These are phyloP conservation scores for Xylota sylvarum DNA, from an alignment of 2,888 invertebrate species.

Conservation along the genomic window DNA sequence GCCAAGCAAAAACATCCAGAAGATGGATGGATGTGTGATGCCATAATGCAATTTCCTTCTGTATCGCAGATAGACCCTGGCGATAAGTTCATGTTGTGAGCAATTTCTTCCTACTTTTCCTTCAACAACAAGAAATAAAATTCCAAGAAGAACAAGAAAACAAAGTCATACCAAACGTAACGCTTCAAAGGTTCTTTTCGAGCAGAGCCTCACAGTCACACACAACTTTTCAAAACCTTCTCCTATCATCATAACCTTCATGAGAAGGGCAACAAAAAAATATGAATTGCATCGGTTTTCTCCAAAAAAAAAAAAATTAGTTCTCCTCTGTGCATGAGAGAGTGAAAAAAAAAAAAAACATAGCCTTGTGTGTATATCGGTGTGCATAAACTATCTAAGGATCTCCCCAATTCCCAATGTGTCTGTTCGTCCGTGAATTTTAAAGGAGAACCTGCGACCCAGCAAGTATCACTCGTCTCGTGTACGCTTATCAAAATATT, in stretches of 20 bases:
- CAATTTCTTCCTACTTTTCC: constrained; percentile 13
- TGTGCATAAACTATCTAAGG: constrained; percentile 55
- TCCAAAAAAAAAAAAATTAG: constrained; percentile 27
- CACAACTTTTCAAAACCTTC: constrained; percentile 31
- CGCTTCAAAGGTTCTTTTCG: constrained; percentile 53
- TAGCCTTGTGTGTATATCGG: constrained; percentile 24
- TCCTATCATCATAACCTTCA: constrained; percentile 54
- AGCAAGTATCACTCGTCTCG: constrained; percentile 39
- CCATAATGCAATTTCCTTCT: constrained; percentile 69
- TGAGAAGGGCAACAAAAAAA: not conserved
- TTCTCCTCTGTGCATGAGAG: constrained; percentile 7
- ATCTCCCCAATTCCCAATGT: constrained; percentile 62
- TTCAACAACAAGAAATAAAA: constrained; percentile 5
- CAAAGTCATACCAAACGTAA: constrained; percentile 19
- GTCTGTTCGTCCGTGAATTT: constrained; percentile 61
- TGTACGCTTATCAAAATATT: constrained; percentile 57
- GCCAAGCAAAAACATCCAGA: constrained; percentile 47
- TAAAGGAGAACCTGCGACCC: constrained; percentile 10
- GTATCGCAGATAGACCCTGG: constrained; percentile 39
- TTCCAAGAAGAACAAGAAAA: constrained; percentile 6
- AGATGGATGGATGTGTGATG: constrained; percentile 63
- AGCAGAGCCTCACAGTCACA: not conserved
- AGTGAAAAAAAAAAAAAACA: constrained; percentile 1
- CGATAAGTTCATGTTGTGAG: constrained; percentile 47
- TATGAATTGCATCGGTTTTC: constrained; percentile 44